Conservation (phyloP, 2,888 invertebrate genomes). For the Mythimna vitellina region DNA sequence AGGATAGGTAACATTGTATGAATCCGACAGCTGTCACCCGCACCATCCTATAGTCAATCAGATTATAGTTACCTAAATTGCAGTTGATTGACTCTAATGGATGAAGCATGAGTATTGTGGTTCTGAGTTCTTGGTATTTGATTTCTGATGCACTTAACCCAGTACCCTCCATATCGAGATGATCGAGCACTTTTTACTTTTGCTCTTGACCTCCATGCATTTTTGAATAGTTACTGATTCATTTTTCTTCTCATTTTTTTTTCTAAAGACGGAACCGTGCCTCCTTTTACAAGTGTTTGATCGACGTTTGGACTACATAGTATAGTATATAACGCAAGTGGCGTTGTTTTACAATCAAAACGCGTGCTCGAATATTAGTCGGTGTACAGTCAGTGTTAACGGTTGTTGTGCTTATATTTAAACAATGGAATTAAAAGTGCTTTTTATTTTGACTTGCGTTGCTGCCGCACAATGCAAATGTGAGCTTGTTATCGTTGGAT, state of each 20-base stretch:
- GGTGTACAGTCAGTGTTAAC: conserved; percentile 35
- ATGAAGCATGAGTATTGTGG: not conserved
- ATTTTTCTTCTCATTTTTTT: conserved; percentile 3
- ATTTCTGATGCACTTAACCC: conserved; percentile 30
- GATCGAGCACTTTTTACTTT: conserved; percentile 11
- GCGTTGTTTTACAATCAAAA: conserved; percentile 55
- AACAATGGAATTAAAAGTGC: conserved; percentile 75
- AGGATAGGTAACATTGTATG: too few relatives aligned
- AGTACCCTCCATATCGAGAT: conserved; percentile 14
- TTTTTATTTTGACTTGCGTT: conserved; percentile 71
- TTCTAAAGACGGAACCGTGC: conserved; percentile 43
- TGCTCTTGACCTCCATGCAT: conserved; percentile 40
- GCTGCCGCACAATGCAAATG: conserved; percentile 68
- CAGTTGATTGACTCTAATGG: not conserved
- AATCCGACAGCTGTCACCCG: too few relatives aligned
- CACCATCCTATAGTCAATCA: too few relatives aligned
- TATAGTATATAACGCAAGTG: conserved; percentile 59
- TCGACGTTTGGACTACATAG: conserved; percentile 55
- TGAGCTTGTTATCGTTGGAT: conserved; percentile 62
- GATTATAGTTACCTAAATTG: not conserved
- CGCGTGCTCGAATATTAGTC: conserved; percentile 55
- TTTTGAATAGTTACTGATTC: conserved; percentile 1
- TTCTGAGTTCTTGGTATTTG: conserved; percentile 20
- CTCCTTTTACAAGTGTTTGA: conserved; percentile 44
- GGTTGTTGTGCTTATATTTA: conserved; percentile 39